phyloP scores from a whole-genome alignment of 2,888 invertebrate species.

The Harmothoe impar region DNA sequence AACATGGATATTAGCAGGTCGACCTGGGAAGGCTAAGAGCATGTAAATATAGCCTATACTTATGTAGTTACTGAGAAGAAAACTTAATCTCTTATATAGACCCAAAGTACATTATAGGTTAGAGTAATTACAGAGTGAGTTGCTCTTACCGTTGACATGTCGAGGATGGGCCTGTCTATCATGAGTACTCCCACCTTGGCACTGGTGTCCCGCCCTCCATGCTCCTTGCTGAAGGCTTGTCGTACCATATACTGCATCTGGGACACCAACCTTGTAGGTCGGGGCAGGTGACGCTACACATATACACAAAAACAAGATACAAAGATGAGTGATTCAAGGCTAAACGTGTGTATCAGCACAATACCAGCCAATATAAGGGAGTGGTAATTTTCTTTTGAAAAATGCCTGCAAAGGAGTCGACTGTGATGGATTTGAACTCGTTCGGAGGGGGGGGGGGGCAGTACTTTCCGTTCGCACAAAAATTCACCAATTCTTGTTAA shows the following conservation, averaged over 20 bases:
- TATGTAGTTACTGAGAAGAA: too few relatives aligned
- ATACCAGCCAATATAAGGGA: neutral
- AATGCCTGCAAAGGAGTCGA: too few relatives aligned
- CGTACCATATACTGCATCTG: neutral
- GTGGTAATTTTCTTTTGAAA: too few relatives aligned
- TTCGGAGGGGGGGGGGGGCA: neutral
- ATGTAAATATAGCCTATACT: too few relatives aligned
- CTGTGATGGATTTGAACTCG: neutral
- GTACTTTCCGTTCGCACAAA: neutral
- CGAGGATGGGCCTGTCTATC: conserved; percentile 28
- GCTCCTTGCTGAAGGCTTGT: neutral
- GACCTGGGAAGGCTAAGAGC: too few relatives aligned
- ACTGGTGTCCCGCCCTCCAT: conserved; percentile 39
- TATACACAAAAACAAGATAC: neutral
- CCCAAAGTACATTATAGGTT: too few relatives aligned
- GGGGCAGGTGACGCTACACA: neutral
- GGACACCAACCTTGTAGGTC: neutral
- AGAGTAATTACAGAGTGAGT: too few relatives aligned
- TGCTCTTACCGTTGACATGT: neutral
- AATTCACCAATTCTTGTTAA: too few relatives aligned
- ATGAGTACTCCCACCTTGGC: conserved; percentile 59
- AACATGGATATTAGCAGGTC: too few relatives aligned
- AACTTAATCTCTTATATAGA: too few relatives aligned
- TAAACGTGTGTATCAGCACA: neutral
- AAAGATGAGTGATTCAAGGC: neutral